Evolutionary conservation across 2,113 vertebrate species (phyloP).

Genomic region (Suncus etruscus): DNA sequence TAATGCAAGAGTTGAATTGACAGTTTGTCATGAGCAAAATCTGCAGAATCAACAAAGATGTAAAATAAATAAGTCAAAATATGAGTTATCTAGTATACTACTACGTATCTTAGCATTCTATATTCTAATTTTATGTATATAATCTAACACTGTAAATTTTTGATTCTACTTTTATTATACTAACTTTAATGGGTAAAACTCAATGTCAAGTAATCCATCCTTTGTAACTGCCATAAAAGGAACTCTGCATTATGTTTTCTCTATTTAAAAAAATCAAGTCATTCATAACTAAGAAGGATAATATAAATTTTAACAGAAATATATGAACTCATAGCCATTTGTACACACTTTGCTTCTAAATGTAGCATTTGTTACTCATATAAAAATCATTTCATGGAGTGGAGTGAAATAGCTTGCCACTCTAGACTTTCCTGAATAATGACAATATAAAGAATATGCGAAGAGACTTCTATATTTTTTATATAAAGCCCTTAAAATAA

Average conservation of each 20-base stretch:
- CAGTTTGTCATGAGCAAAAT: constrained; percentile 86
- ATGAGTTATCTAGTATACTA: constrained; percentile 81
- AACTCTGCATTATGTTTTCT: constrained; percentile 76
- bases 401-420: neutral
- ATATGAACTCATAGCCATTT: constrained; percentile 70
- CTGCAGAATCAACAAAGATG: constrained; percentile 86
- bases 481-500: neutral
- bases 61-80: constrained; percentile 85
- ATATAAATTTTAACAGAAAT: constrained; percentile 75
- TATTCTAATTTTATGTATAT: constrained; percentile 83
- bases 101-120: constrained; percentile 80
- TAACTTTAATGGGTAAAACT: constrained; percentile 79
- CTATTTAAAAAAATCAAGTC: constrained; percentile 73
- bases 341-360: constrained; percentile 72
- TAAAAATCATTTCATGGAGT: neutral
- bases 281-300: constrained; percentile 78
- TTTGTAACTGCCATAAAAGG: constrained; percentile 74
- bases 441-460: neutral
- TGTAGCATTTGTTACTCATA: constrained; percentile 19
- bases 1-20: constrained; percentile 84
- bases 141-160: constrained; percentile 80
- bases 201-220: constrained; percentile 73
- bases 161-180: constrained; percentile 73
- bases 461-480: neutral
- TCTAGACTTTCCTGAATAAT: constrained; percentile 9